These are phyloP conservation scores for Taurulus bubalis DNA, from an alignment of 2,113 vertebrate genomes.

Conservation along the genomic window DNA sequence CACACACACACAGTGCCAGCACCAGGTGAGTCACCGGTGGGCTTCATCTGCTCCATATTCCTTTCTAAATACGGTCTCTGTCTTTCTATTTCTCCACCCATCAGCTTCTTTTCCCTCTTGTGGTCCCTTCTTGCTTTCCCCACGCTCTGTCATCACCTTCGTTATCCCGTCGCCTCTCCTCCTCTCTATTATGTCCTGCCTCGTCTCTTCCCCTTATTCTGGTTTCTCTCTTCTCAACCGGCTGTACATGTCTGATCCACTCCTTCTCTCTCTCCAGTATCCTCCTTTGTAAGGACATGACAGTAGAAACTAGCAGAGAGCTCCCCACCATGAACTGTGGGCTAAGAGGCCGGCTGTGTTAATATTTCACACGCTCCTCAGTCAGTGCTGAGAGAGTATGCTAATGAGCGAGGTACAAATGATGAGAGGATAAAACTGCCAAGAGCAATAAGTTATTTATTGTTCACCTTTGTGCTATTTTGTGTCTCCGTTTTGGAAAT, in stretches of 20 bases:
- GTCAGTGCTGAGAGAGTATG: conserved; percentile 1
- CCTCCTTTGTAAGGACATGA: conserved; percentile 3
- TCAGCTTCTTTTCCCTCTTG: conserved; percentile 36
- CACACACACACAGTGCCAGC: conserved; percentile 10
- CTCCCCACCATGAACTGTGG: conserved; percentile 12
- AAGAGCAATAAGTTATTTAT: not conserved
- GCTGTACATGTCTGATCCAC: not conserved
- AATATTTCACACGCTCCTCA: conserved; percentile 31
- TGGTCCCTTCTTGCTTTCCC: conserved; percentile 15
- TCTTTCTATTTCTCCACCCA: conserved; percentile 30
- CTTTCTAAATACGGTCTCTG: conserved; percentile 46
- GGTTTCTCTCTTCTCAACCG: not conserved
- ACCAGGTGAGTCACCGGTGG: conserved; percentile 65
- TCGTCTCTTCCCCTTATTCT: not conserved
- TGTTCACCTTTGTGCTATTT: not conserved
- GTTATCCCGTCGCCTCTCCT: conserved; percentile 8
- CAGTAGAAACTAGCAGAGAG: conserved; percentile 3
- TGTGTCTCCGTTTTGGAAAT: not conserved
- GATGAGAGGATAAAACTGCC: conserved; percentile 25
- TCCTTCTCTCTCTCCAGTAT: not conserved
- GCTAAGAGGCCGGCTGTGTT: not conserved
- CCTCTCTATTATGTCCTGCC: conserved; percentile 42
- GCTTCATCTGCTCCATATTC: conserved; percentile 59
- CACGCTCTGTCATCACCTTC: conserved; percentile 7
- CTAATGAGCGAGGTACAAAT: conserved; percentile 36